phyloP scores from a whole-genome alignment of 2,113 vertebrate species.

The Neomonachus schauinslandi region DNA sequence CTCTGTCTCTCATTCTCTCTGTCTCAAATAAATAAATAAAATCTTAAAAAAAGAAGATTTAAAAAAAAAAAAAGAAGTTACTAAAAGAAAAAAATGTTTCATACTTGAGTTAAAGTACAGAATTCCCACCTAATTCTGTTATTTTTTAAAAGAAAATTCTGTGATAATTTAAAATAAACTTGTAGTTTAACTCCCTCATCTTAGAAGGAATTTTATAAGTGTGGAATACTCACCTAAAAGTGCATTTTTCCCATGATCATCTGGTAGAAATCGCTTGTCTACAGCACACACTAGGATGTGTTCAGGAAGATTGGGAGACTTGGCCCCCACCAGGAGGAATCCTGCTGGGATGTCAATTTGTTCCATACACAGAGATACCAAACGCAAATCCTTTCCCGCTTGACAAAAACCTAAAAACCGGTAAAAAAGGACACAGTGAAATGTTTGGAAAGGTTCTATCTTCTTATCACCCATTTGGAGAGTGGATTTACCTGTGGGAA shows the following conservation, averaged over 20 bases:
- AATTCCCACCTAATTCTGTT: conserved; percentile 34
- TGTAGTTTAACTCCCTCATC: neutral
- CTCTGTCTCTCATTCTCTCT: too few species aligned
- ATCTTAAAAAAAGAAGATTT: too few species aligned
- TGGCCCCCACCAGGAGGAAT: conserved; percentile 97
- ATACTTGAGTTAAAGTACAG: conserved; percentile 33
- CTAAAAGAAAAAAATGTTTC: conserved; percentile 7
- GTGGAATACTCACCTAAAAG: conserved; percentile 95
- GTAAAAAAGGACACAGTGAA: conserved; percentile 35
- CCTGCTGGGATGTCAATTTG: conserved; percentile 94
- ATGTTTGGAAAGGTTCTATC: neutral
- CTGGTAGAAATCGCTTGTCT: conserved; percentile 97
- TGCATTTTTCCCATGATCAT: conserved; percentile 99
- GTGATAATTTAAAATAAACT: conserved; percentile 48
- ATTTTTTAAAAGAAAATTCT: conserved; percentile 28
- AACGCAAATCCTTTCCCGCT: conserved; percentile 97
- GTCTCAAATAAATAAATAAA: too few species aligned
- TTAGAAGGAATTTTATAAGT: neutral
- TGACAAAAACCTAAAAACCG: conserved; percentile 95
- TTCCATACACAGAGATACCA: conserved; percentile 95
- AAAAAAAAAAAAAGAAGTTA: too few species aligned
- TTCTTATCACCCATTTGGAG: neutral
- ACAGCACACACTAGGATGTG: conserved; percentile 98
- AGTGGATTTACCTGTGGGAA: neutral
- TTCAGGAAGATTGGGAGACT: conserved; percentile 96